Evolutionary conservation across 2,797 vertebrate genomes (phyloP), one percentile per base, ranked within the genome.

Genomic region (Crocodylus rhombifer): DNA sequence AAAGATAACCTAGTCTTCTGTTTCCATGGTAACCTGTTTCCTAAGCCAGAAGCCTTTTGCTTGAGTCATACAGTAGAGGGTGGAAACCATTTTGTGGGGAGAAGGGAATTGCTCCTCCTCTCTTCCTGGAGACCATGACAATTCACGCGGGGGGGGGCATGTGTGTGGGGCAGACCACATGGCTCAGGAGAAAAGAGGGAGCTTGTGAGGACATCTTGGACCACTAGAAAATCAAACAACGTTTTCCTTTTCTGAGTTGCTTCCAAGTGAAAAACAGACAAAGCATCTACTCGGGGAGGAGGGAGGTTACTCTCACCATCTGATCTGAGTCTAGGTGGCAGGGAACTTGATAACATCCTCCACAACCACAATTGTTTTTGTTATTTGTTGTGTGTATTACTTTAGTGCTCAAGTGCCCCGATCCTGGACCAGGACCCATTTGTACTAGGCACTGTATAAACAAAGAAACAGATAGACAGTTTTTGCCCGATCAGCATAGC

Each of bases 1-100:
- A 91, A 96, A 95, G 96, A 97, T 95, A 97, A 97, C 82, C 91
- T 77, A 71, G 75, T 92, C 95, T 93, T 96, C 92, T 90, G 97
- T 97, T 97, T 96, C 97, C 95, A 97, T 94, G 89, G 91, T 77
- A 97, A 97, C 96, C 14, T 90, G 75, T 80, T 95, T 93, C 95
- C 92, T 90, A 95, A 97, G 69, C 86, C 95, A 88, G 85, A 92
- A 97, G 87, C 78, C 92, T 96, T 97, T 95, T 69, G 30, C 90
- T 94, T 5, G 1, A 91, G 83, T 91, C 83, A 33, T 56, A 80
- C 0, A 1, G 58, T 0, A 0, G 61, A 89, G 30, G 56, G 82
- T 84, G 65, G 91, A 92, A 93, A 78, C n/a, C 87, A 78, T 87
- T 28, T 69, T 42, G 71, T 1, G 0, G 13, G 55, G 84, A 71